Conservation (phyloP, 2,797 vertebrate genomes). For the Phataginus tetradactyla region DNA sequence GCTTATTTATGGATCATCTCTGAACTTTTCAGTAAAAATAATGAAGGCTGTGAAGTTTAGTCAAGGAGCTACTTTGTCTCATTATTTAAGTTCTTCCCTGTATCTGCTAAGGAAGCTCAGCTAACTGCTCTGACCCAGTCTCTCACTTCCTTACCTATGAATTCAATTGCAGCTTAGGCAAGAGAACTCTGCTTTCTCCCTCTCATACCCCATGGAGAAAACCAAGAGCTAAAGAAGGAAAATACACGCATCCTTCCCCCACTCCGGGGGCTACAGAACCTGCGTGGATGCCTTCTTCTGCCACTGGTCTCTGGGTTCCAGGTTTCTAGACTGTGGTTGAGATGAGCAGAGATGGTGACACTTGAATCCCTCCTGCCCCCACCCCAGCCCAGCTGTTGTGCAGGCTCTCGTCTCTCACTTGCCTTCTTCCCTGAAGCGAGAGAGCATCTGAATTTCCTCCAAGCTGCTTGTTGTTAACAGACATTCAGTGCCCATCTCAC, state of each 20-base stretch:
- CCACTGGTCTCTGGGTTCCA: neutral
- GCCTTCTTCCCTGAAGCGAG: neutral
- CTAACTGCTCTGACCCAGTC: neutral
- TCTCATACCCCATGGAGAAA: neutral
- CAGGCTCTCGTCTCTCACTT: neutral
- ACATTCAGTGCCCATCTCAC: no score
- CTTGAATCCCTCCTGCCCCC: rapidly evolving
- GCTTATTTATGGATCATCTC: neutral
- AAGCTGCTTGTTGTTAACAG: neutral
- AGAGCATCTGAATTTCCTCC: neutral
- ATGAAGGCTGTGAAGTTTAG: neutral
- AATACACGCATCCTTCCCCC: rapidly evolving
- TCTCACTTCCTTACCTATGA: neutral
- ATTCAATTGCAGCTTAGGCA: no score
- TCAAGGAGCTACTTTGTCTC: neutral
- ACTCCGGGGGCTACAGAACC: neutral
- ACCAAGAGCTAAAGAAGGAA: neutral
- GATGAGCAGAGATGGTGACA: neutral
- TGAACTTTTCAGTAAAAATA: neutral
- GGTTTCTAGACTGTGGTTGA: neutral
- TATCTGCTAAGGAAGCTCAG: neutral
- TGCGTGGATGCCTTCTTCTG: neutral
- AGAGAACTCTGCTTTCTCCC: neutral
- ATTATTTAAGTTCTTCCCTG: neutral
- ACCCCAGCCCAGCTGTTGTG: no score